Evolutionary conservation across 1,140 invertebrate species (phyloP).

Genomic region (Leptinotarsa lineolata): DNA sequence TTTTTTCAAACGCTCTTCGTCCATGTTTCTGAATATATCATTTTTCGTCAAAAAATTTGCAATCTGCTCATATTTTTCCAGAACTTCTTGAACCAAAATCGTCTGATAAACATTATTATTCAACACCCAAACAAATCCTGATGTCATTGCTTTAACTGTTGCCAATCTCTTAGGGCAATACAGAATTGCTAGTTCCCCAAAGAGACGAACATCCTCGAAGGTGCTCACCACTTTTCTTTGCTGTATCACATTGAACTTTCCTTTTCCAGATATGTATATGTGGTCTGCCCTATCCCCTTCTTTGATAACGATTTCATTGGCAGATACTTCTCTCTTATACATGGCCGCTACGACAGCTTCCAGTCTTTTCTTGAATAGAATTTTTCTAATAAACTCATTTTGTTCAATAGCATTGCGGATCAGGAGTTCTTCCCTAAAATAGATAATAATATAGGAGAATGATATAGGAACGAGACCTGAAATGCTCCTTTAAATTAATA

Average conservation of each 20-base stretch:
- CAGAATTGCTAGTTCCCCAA: constrained; percentile 39
- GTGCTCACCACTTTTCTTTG: constrained; percentile 7
- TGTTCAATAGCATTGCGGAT: constrained; percentile 38
- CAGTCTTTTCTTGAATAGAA: constrained; percentile 34
- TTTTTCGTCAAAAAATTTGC: constrained; percentile 82
- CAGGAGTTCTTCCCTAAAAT: constrained; percentile 39
- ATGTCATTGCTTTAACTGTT: constrained; percentile 28
- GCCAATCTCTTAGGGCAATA: constrained; percentile 38
- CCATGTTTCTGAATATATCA: constrained; percentile 79
- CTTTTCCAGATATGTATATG: constrained; percentile 37
- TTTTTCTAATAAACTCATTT: constrained; percentile 42
- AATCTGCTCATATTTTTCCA: constrained; percentile 79
- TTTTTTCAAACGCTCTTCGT: constrained; percentile 77
- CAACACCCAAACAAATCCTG: constrained; percentile 79
- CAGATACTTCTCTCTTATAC: constrained; percentile 32
- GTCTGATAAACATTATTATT: constrained; percentile 84
- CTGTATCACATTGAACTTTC: constrained; percentile 26
- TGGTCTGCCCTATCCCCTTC: constrained; percentile 39
- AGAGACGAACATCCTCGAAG: constrained; percentile 24
- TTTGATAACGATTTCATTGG: constrained; percentile 39
- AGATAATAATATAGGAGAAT: background rate
- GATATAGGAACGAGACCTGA: no score
- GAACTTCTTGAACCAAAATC: constrained; percentile 83
- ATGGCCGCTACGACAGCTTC: constrained; percentile 36
- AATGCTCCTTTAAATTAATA: no score